Conservation (phyloP, 92 coral and sea anemone genomes). For the Hydrozoanthus gracilis region DNA sequence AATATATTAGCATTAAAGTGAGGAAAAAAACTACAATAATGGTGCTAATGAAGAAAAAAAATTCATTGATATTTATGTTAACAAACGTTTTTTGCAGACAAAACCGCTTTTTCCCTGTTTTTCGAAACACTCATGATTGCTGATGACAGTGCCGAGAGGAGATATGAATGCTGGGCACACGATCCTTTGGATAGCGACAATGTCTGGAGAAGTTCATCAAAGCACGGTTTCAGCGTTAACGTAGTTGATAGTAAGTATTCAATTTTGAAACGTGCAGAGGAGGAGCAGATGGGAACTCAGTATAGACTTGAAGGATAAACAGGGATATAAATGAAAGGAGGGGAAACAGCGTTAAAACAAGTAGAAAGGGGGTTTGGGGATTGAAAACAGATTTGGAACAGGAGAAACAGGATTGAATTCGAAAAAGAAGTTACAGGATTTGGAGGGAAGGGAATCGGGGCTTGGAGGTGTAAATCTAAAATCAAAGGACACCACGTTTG, state of each 20-base stretch:
- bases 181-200: conserved; percentile 6
- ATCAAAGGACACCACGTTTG: too few species aligned
- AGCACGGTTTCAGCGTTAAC: conserved; percentile 34
- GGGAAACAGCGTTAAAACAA: too few species aligned
- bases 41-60: neutral
- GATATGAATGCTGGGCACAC: conserved; percentile 45
- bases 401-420: too few species aligned
- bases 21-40: neutral
- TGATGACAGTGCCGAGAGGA: conserved; percentile 35
- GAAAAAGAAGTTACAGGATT: too few species aligned
- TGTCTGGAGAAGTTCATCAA: conserved; percentile 18
- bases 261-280: neutral
- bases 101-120: conserved; percentile 13
- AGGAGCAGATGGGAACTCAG: neutral
- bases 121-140: conserved; percentile 35
- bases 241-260: conserved; percentile 26
- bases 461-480: too few species aligned
- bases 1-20: too few species aligned
- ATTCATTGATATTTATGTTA: neutral
- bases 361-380: too few species aligned
- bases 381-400: too few species aligned
- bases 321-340: too few species aligned
- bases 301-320: too few species aligned
- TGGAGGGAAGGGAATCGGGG: too few species aligned
- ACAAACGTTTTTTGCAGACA: neutral